Conservation (phyloP, 2,888 invertebrate genomes). For the Caenorhabditis doughertyi region DNA sequence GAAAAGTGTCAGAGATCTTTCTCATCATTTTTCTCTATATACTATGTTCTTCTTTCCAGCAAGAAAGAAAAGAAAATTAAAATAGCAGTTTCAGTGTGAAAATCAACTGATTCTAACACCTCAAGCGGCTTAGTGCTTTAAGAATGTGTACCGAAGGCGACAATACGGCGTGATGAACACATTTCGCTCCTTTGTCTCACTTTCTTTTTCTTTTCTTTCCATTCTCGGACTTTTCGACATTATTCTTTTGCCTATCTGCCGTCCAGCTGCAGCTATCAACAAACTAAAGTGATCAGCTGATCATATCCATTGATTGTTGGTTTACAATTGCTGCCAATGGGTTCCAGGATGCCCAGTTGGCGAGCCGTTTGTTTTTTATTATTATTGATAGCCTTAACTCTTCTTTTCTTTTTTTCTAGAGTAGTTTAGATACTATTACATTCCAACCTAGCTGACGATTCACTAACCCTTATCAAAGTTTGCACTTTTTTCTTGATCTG, state of each 20-base stretch:
- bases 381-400: not conserved
- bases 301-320: conserved; percentile 44
- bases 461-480: conserved; percentile 34
- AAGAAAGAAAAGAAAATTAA: not conserved
- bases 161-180: conserved; percentile 53
- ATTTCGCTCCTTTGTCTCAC: conserved; percentile 7
- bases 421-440: not conserved
- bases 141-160: conserved; percentile 61
- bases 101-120: conserved; percentile 38
- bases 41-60: not conserved
- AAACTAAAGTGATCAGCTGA: conserved; percentile 47
- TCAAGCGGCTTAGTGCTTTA: conserved; percentile 55
- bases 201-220: conserved; percentile 16
- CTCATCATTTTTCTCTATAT: conserved; percentile 12
- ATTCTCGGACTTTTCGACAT: conserved; percentile 36
- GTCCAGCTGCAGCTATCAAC: conserved; percentile 39
- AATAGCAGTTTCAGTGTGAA: conserved; percentile 34
- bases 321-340: conserved; percentile 41
- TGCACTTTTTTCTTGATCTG: conserved; percentile 41
- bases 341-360: not conserved
- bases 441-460: not conserved
- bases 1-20: conserved; percentile 41
- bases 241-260: conserved; percentile 10
- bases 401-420: not conserved
- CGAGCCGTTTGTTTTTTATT: conserved; percentile 16